phyloP scores from a whole-genome alignment of 2,888 invertebrate genomes.

The Lordiphosa fenestrarum region DNA sequence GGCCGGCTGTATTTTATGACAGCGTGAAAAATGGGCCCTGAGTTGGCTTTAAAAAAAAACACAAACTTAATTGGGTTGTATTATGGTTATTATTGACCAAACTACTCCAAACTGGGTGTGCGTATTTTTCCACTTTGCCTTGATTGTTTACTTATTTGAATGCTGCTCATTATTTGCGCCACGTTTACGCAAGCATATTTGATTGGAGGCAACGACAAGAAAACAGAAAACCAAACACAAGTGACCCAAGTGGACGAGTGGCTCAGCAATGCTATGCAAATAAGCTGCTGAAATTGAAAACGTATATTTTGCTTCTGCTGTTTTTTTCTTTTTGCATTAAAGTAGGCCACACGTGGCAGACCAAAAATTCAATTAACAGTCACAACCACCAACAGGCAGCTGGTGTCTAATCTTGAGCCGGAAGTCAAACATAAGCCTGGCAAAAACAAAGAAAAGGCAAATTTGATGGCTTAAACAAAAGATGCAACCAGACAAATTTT shows the following conservation, averaged over 20 bases:
- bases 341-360: constrained; percentile 1
- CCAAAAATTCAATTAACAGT: constrained; percentile 1
- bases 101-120: no score
- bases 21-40: no score
- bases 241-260: constrained; percentile 4
- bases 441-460: constrained; percentile 27
- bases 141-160: constrained; percentile 14
- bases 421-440: constrained; percentile 5
- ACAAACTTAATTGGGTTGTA: no score
- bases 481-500: constrained; percentile 31
- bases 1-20: constrained; percentile 3
- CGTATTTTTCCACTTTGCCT: constrained; percentile 5
- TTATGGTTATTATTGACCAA: no score
- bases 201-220: constrained; percentile 11
- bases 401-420: constrained; percentile 29
- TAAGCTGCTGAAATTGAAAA: constrained; percentile 4
- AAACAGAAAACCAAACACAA: constrained; percentile 5
- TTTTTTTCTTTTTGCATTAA: background rate
- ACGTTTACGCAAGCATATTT: constrained; percentile 3
- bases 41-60: no score
- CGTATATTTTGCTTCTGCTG: no score
- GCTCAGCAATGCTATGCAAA: constrained; percentile 18
- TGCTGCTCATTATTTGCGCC: constrained; percentile 11
- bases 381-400: background rate
- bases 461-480: constrained; percentile 30